Percentiles rank a stretch among this genome's conserved stretches.
phyloP scores from a whole-genome alignment of 2,888 invertebrate species.

The Acanthosepion esculentum region DNA sequence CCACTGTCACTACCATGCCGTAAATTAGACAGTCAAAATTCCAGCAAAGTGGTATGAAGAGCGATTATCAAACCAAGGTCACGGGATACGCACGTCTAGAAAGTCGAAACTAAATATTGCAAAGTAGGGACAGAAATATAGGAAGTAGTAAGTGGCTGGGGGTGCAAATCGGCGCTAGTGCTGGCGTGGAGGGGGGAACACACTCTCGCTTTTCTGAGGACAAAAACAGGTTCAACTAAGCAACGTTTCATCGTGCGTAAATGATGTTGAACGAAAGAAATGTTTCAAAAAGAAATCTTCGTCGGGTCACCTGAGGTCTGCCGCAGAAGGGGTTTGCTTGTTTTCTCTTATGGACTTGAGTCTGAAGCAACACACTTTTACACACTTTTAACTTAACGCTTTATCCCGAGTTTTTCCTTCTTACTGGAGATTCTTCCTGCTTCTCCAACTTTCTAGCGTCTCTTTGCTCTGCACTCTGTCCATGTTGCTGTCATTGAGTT shows the following conservation, averaged over 20 bases:
- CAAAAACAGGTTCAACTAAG: conserved; percentile 20
- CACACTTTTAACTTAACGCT: no score
- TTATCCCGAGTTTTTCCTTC: neutral
- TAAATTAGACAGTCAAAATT: conserved; percentile 12
- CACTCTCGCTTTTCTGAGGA: neutral
- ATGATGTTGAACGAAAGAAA: conserved; percentile 10
- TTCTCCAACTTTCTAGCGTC: neutral
- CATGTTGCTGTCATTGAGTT: no score
- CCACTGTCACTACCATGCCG: neutral
- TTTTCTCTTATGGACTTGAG: neutral
- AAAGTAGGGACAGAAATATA: neutral
- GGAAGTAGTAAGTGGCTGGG: neutral
- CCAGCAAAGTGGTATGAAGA: neutral
- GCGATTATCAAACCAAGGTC: neutral
- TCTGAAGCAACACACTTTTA: neutral
- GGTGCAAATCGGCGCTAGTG: neutral
- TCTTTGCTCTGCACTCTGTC: neutral
- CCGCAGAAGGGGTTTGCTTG: neutral
- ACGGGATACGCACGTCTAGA: conserved; percentile 33
- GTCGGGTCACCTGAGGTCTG: neutral
- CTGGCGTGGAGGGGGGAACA: neutral
- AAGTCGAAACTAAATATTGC: conserved; percentile 16
- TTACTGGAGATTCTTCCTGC: no score
- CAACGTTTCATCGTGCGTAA: conserved; percentile 11
- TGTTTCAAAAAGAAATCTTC: conserved; percentile 2